A percentile compares a stretch with the other conserved stretches of the same genome.
Conservation (phyloP, 2,888 invertebrate genomes). For the Podotricha telesiphe region DNA sequence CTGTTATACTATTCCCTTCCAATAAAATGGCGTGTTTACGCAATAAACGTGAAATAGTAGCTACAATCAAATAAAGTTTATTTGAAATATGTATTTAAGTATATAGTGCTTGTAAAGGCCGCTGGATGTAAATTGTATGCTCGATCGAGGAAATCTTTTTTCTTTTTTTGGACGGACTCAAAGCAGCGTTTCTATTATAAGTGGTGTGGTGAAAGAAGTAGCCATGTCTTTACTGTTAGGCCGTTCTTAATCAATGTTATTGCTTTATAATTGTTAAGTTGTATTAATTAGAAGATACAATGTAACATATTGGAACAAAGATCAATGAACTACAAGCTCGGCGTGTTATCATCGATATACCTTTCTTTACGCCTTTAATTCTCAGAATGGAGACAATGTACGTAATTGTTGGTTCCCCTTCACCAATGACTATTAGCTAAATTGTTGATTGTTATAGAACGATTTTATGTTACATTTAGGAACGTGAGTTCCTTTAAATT, state of each 20-base stretch:
- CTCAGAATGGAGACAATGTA: constrained; percentile 65
- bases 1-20: constrained; percentile 48
- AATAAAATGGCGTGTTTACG: constrained; percentile 51
- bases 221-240: not conserved
- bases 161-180: too few relatives aligned
- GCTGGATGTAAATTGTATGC: not conserved
- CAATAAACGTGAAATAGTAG: constrained; percentile 21
- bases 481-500: too few relatives aligned
- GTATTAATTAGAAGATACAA: constrained; percentile 9
- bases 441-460: constrained; percentile 55
- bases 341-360: constrained; percentile 63
- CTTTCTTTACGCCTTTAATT: constrained; percentile 68
- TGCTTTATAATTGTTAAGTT: not conserved
- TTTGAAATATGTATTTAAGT: not conserved
- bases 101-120: not conserved
- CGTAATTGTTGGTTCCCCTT: constrained; percentile 60
- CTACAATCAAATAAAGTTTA: not conserved
- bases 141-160: too few relatives aligned
- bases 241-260: not conserved
- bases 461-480: constrained; percentile 22
- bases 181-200: not conserved
- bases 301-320: constrained; percentile 33
- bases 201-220: not conserved
- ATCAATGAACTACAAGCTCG: constrained; percentile 60
- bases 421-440: constrained; percentile 60